phyloP scores from a whole-genome alignment of 2,888 invertebrate genomes.

The Hirtodrosophila cameraria region DNA sequence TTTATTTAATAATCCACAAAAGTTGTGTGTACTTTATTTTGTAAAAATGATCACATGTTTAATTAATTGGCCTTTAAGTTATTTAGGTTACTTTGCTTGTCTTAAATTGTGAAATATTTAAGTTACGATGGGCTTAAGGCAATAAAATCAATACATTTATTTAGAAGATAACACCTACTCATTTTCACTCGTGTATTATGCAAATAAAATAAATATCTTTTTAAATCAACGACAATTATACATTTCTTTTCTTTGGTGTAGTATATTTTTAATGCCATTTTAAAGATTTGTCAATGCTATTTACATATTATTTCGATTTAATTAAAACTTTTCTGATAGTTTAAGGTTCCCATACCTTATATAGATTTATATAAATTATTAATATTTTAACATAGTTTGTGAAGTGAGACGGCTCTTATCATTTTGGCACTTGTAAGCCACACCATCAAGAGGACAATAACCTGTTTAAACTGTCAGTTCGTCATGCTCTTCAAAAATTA shows the following conservation, averaged over 20 bases:
- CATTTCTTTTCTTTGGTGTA: background rate
- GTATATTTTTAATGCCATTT: background rate
- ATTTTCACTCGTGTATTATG: constrained; percentile 1
- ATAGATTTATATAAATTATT: background rate
- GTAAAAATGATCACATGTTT: too few relatives aligned
- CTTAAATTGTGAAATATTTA: too few relatives aligned
- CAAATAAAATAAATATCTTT: background rate
- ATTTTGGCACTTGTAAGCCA: constrained; percentile 12
- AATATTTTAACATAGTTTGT: background rate
- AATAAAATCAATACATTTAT: constrained; percentile 6
- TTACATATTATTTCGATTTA: constrained; percentile 20
- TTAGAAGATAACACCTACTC: background rate
- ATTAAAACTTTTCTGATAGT: constrained; percentile 1
- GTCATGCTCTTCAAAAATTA: constrained; percentile 5
- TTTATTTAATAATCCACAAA: too few relatives aligned
- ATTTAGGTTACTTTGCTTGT: too few relatives aligned
- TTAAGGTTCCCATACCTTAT: background rate
- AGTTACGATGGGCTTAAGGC: background rate
- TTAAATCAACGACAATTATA: constrained; percentile 1
- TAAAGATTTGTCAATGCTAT: background rate
- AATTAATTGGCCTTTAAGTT: too few relatives aligned
- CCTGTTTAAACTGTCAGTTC: constrained; percentile 17
- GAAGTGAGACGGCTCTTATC: constrained; percentile 10
- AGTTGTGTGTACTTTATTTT: too few relatives aligned
- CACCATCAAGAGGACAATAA: constrained; percentile 13